Evolutionary conservation across 2,797 vertebrate species (phyloP).

Genomic region (Meda fulgida): DNA sequence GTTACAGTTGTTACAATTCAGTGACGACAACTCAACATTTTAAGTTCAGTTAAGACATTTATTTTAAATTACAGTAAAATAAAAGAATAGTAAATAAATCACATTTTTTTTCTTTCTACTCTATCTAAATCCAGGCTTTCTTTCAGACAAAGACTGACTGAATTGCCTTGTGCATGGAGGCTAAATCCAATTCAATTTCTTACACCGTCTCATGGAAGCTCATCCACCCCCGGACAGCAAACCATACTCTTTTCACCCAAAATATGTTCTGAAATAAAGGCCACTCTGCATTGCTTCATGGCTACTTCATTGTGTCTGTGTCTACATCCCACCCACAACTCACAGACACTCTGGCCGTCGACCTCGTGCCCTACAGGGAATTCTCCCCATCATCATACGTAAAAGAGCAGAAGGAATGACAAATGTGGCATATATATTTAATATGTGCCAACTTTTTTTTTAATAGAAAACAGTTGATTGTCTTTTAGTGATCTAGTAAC

Average conservation of each 20-base stretch:
- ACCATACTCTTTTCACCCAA: neutral
- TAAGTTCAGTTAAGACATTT: neutral
- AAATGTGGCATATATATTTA: constrained; percentile 1
- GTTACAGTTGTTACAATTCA: neutral
- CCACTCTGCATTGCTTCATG: neutral
- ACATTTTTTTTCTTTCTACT: neutral
- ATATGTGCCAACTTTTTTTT: neutral
- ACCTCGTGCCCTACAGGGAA: neutral
- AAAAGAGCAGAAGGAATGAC: constrained; percentile 10
- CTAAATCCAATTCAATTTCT: neutral
- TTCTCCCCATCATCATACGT: neutral
- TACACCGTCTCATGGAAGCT: neutral
- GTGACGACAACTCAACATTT: neutral
- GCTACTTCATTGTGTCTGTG: constrained; percentile 21
- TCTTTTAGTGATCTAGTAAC: neutral
- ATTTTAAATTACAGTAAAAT: neutral
- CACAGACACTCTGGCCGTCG: neutral
- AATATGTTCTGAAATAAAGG: constrained; percentile 14
- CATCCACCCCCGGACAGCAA: neutral
- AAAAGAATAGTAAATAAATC: no score
- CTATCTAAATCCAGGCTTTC: neutral
- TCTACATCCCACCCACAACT: constrained; percentile 15
- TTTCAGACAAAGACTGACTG: neutral
- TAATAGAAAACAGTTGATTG: neutral
- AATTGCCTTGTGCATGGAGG: neutral